Evolutionary conservation across 1,140 invertebrate genomes (phyloP).

Genomic region (Dinoponera quadriceps): DNA sequence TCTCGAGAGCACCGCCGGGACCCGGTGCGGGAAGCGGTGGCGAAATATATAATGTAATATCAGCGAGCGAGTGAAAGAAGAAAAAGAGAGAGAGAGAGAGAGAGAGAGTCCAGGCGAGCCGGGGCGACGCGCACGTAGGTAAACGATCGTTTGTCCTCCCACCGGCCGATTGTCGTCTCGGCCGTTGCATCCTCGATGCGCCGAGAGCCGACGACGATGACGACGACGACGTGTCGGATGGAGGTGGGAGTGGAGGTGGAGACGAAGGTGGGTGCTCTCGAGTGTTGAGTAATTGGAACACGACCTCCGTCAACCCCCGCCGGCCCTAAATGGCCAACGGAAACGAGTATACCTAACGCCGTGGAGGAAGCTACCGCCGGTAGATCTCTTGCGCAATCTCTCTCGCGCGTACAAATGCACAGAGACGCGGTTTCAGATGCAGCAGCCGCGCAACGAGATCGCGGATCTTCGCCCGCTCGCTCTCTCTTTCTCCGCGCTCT

Average conservation of each 20-base stretch:
- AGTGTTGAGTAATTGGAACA: slow-evolving; percentile 84
- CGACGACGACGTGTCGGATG: neutral
- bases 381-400: slow-evolving; percentile 71
- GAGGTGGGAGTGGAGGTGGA: slow-evolving; percentile 63
- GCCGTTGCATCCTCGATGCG: slow-evolving; percentile 78
- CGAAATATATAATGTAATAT: slow-evolving; percentile 62
- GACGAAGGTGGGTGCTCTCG: slow-evolving; percentile 69
- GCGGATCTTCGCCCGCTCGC: slow-evolving; percentile 21
- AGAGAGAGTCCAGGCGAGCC: neutral
- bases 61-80: neutral
- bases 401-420: slow-evolving; percentile 45
- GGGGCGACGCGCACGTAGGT: slow-evolving; percentile 76
- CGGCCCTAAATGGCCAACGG: slow-evolving; percentile 82
- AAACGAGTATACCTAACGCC: slow-evolving; percentile 74
- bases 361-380: slow-evolving; percentile 74
- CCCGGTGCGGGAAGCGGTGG: slow-evolving; percentile 40
- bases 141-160: slow-evolving; percentile 83
- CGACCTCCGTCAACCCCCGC: slow-evolving; percentile 82
- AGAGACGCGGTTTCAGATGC: slow-evolving; percentile 63
- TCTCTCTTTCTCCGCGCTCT: slow-evolving; percentile 16
- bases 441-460: slow-evolving; percentile 51
- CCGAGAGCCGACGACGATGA: slow-evolving; percentile 9
- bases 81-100: too few species aligned
- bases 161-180: slow-evolving; percentile 81
- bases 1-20: neutral